phyloP scores from a whole-genome alignment of 1,140 invertebrate species.

The Drosophila ficusphila region DNA sequence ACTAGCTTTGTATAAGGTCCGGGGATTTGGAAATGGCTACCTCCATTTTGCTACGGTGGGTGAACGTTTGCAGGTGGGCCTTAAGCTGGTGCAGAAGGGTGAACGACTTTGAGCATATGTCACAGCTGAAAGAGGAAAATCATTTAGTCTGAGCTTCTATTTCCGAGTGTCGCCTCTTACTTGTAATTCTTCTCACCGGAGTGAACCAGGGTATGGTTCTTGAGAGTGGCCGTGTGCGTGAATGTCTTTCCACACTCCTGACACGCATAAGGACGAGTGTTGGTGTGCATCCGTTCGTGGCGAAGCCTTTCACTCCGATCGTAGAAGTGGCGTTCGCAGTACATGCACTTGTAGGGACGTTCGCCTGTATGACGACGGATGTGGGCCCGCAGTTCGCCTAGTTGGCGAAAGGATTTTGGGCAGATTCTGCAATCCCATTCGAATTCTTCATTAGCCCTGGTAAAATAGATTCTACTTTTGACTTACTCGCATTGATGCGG shows the following conservation, averaged over 20 bases:
- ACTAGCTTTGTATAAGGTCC: slow-evolving; percentile 7
- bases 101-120: slow-evolving; percentile 69
- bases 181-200: slow-evolving; percentile 73
- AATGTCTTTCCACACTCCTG: slow-evolving; percentile 86
- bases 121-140: slow-evolving; percentile 46
- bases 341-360: slow-evolving; percentile 71
- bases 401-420: slow-evolving; percentile 68
- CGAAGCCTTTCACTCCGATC: slow-evolving; percentile 74
- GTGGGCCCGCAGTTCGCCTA: slow-evolving; percentile 71
- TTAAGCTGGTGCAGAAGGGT: slow-evolving; percentile 73
- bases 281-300: slow-evolving; percentile 85
- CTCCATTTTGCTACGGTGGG: slow-evolving; percentile 61
- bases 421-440: slow-evolving; percentile 56
- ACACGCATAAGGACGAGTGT: slow-evolving; percentile 86
- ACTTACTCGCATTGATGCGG: slow-evolving; percentile 81
- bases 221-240: slow-evolving; percentile 84
- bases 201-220: slow-evolving; percentile 71
- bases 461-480: too few relatives aligned
- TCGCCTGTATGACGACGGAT: slow-evolving; percentile 76
- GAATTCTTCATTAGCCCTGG: too few relatives aligned
- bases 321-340: slow-evolving; percentile 75
- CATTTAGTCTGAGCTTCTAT: background rate
- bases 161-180: slow-evolving; percentile 2
- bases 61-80: slow-evolving; percentile 72
- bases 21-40: slow-evolving; percentile 12